Evolutionary conservation across 1,140 invertebrate genomes (phyloP).

Genomic region (Notospermus geniculatus): DNA sequence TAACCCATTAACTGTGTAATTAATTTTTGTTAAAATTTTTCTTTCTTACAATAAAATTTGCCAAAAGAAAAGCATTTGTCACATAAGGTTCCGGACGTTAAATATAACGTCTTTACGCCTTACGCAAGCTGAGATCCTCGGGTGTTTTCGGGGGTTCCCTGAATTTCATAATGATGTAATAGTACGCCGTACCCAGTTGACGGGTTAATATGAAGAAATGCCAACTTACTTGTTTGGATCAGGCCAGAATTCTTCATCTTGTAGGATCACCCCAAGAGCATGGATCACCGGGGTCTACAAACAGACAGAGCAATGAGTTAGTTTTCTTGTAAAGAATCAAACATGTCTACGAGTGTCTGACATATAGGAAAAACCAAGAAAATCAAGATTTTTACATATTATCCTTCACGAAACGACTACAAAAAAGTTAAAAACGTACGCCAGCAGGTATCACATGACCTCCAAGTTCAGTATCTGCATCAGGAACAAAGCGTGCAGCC

Average conservation of each 20-base stretch:
- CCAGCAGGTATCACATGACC: conserved; percentile 43
- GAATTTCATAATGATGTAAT: no score
- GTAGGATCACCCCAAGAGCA: conserved; percentile 43
- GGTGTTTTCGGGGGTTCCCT: no score
- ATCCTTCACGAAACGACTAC: not conserved
- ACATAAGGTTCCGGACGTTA: no score
- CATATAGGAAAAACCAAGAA: not conserved
- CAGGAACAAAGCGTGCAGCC: conserved; percentile 38
- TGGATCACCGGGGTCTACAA: conserved; percentile 50
- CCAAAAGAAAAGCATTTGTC: no score
- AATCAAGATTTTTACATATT: not conserved
- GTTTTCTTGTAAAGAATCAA: not conserved
- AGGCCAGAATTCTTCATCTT: conserved; percentile 42
- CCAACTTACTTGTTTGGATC: conserved; percentile 39
- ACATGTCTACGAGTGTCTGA: not conserved
- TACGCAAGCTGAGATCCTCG: not conserved
- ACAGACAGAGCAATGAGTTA: conserved; percentile 8
- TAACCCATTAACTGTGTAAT: no score
- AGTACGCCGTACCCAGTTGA: no score
- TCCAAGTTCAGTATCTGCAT: conserved; percentile 45
- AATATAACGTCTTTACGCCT: no score
- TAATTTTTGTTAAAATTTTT: no score
- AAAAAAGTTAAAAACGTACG: not conserved
- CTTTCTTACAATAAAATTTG: no score
- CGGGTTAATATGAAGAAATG: not conserved